phyloP scores from a whole-genome alignment of 2,113 vertebrate species.

The Austrofundulus limnaeus region DNA sequence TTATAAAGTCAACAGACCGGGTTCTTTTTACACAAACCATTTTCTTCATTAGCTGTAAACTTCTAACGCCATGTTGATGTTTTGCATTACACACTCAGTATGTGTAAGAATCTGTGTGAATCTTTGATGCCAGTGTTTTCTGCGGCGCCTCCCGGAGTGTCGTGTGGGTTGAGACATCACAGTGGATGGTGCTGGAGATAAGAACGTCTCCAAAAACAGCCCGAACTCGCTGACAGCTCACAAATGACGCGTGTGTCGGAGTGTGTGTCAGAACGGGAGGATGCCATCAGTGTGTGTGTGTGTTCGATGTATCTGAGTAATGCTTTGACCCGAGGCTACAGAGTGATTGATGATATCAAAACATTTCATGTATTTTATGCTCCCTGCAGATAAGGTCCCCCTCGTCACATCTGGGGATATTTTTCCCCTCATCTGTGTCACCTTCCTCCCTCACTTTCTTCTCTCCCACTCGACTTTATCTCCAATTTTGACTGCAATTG shows the following conservation, averaged over 20 bases:
- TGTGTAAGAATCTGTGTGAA: constrained; percentile 21
- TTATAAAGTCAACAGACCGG: no score
- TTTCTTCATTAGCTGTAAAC: background rate
- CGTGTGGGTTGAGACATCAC: constrained; percentile 36
- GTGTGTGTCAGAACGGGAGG: background rate
- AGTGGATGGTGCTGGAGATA: constrained; percentile 38
- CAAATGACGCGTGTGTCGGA: constrained; percentile 44
- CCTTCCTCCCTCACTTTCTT: background rate
- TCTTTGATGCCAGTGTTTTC: constrained; percentile 14
- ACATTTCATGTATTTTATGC: constrained; percentile 20
- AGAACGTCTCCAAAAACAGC: constrained; percentile 31
- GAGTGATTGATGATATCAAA: constrained; percentile 51
- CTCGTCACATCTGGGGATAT: background rate
- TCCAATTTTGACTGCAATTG: no score
- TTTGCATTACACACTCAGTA: background rate
- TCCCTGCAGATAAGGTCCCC: background rate
- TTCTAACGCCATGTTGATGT: background rate
- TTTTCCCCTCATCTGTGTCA: background rate
- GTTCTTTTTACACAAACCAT: no score
- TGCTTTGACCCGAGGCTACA: constrained; percentile 40
- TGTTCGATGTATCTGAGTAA: constrained; percentile 24
- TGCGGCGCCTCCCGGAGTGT: constrained; percentile 15
- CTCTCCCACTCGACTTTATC: background rate
- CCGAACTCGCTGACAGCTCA: constrained; percentile 41
- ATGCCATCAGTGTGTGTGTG: no score